Conservation (phyloP, 2,888 invertebrate species). For the Leptarthrus brevirostris region DNA sequence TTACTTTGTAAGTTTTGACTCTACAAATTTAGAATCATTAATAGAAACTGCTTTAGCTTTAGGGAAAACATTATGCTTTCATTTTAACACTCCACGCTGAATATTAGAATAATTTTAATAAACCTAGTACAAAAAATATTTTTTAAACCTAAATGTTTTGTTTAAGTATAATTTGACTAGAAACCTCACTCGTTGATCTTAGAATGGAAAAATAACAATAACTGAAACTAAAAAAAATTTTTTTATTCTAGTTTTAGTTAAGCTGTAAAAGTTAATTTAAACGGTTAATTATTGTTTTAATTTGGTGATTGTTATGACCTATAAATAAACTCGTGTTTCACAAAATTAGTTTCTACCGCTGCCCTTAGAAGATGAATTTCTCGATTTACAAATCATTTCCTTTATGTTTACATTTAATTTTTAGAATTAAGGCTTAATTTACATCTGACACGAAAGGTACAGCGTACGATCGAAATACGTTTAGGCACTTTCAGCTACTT, state of each 20-base stretch:
- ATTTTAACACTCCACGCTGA: constrained; percentile 41
- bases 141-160: constrained; percentile 18
- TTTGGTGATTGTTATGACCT: not conserved
- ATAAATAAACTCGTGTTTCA: constrained; percentile 1
- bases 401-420: constrained; percentile 7
- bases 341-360: not conserved
- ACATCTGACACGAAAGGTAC: constrained; percentile 31
- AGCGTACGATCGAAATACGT: constrained; percentile 24
- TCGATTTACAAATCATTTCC: too few species aligned
- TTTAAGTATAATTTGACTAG: constrained; percentile 46
- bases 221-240: constrained; percentile 21
- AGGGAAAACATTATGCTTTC: not conserved
- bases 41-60: not conserved
- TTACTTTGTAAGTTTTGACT: constrained; percentile 34
- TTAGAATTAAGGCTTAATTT: constrained; percentile 31
- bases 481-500: constrained; percentile 49
- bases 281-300: constrained; percentile 18
- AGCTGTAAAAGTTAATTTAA: constrained; percentile 16
- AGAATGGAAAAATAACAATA: constrained; percentile 28
- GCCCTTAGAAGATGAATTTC: not conserved
- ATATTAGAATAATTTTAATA: constrained; percentile 16
- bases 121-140: constrained; percentile 30
- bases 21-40: not conserved
- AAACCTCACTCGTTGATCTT: constrained; percentile 45
- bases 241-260: constrained; percentile 36